Percentiles rank a stretch among this genome's conserved stretches.
These are phyloP conservation scores for Podocnemis expansa DNA, from an alignment of 2,113 vertebrate species.

Conservation along the genomic window DNA sequence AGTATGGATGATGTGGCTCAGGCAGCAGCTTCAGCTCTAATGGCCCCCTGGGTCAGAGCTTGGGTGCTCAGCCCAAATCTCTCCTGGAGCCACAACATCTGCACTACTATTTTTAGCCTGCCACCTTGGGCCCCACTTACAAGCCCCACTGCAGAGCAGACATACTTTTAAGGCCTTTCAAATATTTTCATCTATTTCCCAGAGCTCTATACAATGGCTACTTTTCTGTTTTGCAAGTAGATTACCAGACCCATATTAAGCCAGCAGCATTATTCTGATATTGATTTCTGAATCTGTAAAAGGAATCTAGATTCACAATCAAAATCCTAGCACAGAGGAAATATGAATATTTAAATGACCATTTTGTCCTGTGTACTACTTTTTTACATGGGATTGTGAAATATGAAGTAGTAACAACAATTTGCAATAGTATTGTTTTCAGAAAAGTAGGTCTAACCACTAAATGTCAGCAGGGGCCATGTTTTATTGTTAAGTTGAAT, in stretches of 20 bases:
- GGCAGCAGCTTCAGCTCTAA: neutral
- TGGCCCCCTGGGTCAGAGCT: neutral
- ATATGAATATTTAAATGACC: neutral
- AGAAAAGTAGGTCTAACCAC: neutral
- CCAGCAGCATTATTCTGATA: fast-evolving
- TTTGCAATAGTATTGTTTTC: neutral
- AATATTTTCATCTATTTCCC: neutral
- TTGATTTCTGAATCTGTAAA: neutral
- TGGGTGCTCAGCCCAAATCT: neutral
- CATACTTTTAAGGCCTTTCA: neutral
- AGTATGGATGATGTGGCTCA: neutral
- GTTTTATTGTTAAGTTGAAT: neutral
- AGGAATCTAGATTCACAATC: neutral
- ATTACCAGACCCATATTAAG: neutral
- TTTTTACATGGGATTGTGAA: neutral
- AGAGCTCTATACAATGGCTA: neutral
- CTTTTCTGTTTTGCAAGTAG: neutral
- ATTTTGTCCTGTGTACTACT: neutral
- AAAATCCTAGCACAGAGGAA: neutral
- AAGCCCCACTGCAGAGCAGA: neutral
- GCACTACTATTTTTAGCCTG: neutral
- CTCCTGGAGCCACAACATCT: neutral
- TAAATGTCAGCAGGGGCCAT: neutral
- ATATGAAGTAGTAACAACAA: neutral
- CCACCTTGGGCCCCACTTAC: neutral